Evolutionary conservation across 2,888 invertebrate genomes (phyloP).

Genomic region (Pristionchus arcanus): DNA sequence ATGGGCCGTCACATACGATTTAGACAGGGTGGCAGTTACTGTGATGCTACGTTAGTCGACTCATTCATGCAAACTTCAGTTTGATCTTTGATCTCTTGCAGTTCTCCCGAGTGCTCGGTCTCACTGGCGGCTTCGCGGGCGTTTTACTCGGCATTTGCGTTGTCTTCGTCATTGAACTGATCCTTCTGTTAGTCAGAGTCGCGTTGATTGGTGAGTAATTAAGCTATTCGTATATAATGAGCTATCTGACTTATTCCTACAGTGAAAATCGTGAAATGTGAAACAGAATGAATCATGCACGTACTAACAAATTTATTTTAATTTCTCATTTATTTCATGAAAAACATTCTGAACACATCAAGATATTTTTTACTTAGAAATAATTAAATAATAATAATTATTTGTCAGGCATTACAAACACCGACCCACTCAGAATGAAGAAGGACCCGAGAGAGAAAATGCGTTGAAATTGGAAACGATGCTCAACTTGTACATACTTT

Average conservation of each 20-base stretch:
- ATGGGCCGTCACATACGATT: background rate
- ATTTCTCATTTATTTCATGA: no score
- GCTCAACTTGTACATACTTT: background rate
- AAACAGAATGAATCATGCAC: background rate
- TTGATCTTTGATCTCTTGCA: conserved; percentile 16
- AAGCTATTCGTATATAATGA: background rate
- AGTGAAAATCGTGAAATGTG: background rate
- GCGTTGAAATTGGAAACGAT: background rate
- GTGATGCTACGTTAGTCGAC: background rate
- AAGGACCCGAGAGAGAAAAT: background rate
- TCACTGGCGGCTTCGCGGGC: background rate
- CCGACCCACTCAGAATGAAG: background rate
- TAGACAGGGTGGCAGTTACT: background rate
- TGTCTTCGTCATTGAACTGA: conserved; percentile 13
- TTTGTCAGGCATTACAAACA: background rate
- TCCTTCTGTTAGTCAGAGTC: background rate
- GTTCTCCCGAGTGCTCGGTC: conserved; percentile 36
- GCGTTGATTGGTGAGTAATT: background rate
- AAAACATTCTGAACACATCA: no score
- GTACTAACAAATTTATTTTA: no score
- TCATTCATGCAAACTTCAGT: no score
- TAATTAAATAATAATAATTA: no score
- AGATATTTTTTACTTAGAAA: no score
- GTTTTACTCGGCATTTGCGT: conserved; percentile 19
- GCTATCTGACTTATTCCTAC: no score